Percentiles rank a stretch among this genome's conserved stretches.
These are phyloP conservation scores for Micromesistius poutassou DNA, from an alignment of 2,797 vertebrate species.

Conservation along the genomic window DNA sequence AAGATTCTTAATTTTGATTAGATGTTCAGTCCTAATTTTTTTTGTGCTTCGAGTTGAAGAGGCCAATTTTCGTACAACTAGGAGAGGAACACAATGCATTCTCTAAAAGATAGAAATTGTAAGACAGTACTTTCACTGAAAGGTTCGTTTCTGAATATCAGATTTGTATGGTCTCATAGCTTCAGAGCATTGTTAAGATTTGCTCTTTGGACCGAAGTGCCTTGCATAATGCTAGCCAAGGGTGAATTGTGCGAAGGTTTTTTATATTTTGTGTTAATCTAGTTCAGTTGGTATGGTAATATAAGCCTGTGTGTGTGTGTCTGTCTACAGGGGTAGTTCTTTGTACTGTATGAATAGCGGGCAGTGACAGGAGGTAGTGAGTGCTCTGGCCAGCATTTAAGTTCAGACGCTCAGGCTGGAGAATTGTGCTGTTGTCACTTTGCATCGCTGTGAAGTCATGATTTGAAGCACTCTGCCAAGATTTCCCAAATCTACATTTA, in stretches of 20 bases:
- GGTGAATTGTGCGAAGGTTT: not conserved
- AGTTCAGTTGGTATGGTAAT: slow-evolving; percentile 2
- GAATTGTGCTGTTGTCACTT: slow-evolving; percentile 38
- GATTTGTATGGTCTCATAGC: not conserved
- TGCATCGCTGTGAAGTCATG: slow-evolving; percentile 26
- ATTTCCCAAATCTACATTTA: slow-evolving; percentile 22
- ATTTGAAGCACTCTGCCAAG: slow-evolving; percentile 32
- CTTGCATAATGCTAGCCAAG: slow-evolving; percentile 5
- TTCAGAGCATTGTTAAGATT: slow-evolving; percentile 3
- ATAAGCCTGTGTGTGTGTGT: not conserved
- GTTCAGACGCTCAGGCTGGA: slow-evolving; percentile 28
- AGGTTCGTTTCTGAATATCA: not conserved
- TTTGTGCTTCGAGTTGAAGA: not conserved
- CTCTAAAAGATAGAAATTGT: not conserved
- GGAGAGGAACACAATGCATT: not conserved
- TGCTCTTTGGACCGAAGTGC: not conserved
- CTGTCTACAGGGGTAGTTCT: slow-evolving; percentile 24
- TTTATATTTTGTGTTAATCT: not conserved
- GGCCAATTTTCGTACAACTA: not conserved
- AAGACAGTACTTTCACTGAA: not conserved
- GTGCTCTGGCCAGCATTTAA: slow-evolving; percentile 30
- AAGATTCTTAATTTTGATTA: not conserved
- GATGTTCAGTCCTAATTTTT: not conserved
- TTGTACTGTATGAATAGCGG: slow-evolving; percentile 29
- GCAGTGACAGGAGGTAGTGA: slow-evolving; percentile 44